A percentile compares a stretch with the other conserved stretches of the same genome.
Conservation (phyloP, 2,113 vertebrate species). For the Chrysochloris asiatica region DNA sequence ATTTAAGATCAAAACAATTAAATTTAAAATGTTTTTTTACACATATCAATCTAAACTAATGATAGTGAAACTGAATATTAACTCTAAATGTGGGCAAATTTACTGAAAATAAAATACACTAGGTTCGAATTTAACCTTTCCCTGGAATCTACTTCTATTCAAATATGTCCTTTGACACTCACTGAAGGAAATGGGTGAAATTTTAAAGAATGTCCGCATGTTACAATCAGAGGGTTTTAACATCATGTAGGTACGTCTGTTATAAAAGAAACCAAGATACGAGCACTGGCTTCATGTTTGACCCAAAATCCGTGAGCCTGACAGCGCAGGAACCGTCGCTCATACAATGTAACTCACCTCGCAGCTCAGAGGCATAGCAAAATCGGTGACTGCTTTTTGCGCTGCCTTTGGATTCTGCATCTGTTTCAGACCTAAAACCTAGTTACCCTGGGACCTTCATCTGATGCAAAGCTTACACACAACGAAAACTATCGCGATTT, state of each 20-base stretch:
- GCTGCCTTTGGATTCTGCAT: slow-evolving; percentile 69
- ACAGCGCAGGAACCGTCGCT: background rate
- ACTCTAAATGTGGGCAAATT: slow-evolving; percentile 22
- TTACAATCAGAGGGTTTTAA: background rate
- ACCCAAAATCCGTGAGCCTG: background rate
- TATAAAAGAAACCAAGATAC: background rate
- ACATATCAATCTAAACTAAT: background rate
- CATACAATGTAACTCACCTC: slow-evolving; percentile 68
- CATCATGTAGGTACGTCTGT: background rate
- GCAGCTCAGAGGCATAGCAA: slow-evolving; percentile 77
- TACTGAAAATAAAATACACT: background rate
- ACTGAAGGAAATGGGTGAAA: slow-evolving; percentile 4
- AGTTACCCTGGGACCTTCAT: slow-evolving; percentile 1
- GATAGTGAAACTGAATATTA: background rate
- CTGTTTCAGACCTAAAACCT: slow-evolving; percentile 45
- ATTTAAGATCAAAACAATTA: slow-evolving; percentile 28
- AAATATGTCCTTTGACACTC: background rate
- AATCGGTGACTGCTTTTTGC: slow-evolving; percentile 53
- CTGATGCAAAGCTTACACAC: background rate
- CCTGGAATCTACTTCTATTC: background rate
- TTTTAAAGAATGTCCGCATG: background rate
- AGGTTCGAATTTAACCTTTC: background rate
- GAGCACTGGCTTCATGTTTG: background rate
- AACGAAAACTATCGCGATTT: background rate
- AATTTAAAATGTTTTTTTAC: background rate